Base-by-base conservation (phyloP, 64 coral and sea anemone genomes). In the Trachythela sp. region DNA sequence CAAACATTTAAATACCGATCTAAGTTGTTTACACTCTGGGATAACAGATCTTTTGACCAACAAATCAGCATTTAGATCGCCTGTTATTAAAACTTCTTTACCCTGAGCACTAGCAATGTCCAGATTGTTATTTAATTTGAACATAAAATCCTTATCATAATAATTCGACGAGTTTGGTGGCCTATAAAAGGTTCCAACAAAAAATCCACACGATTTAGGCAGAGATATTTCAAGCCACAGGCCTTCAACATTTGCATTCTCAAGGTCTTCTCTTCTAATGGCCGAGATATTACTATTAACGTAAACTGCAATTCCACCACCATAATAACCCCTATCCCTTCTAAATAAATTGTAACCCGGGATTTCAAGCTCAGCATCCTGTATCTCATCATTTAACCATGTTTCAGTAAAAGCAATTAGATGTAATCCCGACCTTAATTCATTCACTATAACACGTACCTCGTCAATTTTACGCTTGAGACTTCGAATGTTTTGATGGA, bases 141-240 rank as follows among this genome's bases (percentile, higher is more conserved):
- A 1, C 32, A 72, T 30, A 7, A 72, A 72, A 10, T 72, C 68
- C 10, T 49, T 27, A n/a, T n/a, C n/a, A n/a, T n/a, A n/a, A n/a
- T n/a, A n/a, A n/a, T n/a, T n/a, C n/a, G n/a, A n/a, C n/a, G 67
- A 88, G 72, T 37, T 71, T 15, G 39, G 87, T 36, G 87, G 60
- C 18, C 87, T 70, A 60, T 88, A 88, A 72, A 43, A 88, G 2
- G 87, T 42, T 4, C 67, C 87, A 7, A 88, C 17, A 9, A 88
- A 30, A 8, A 88, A 45, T 40, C 87, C 60, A 36, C 67, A 36
- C 14, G 60, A 88, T 37, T 88, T 88, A 20, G 40, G 67, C 13
- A 88, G 27, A 38, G 60, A 17, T 14, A 88, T 45, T 31, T 88
- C 87, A 11, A 88, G 67, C 87, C 87, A 88, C 32, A 88, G 72